Evolutionary conservation across 2,797 vertebrate genomes (phyloP), one percentile per base, ranked within the genome.

Genomic region (Clarias pachynema): DNA sequence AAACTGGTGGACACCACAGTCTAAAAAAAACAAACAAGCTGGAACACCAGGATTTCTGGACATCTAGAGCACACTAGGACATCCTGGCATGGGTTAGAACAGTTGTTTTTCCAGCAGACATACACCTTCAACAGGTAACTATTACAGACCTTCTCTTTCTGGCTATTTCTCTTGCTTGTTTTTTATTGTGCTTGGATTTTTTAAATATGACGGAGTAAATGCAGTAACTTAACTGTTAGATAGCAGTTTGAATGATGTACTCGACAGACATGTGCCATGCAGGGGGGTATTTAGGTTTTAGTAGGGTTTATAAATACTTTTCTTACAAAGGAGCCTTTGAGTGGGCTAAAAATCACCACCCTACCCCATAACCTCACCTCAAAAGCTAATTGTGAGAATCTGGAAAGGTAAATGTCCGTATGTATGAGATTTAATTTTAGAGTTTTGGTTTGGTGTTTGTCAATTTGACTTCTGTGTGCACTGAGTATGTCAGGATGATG

Each of bases 311-410:
- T 59, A 34, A 59, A 10, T 20, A 57, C 9, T 5, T 77, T 59
- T 31, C 29, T 2, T 24, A 59, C 74, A 78, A 60, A 59, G 74
- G 24, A 59, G 9, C 10, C 56, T 34, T 59, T 78, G 56, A 37
- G 74, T 34, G 26, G 59, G 29, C 34, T 12, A 5, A 73, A 73
- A 59, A 60, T 59, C 74, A 78, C 66, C 14, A 10, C 18, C 34
- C 68, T 7, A 70, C 24, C 2, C 22, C 74, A 34, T n/a, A n/a
- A 9, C 34, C 68, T 12, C 40, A 73, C 70, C 14, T 78, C 29
- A 60, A 59, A 29, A 22, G 74, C 44, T 53, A n/a, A 73, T 18
- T 77, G 74, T 77, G 49, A 34, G 26, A 57, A 59, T 59, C 74
- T 5, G 2, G 9, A 60, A 78, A 59, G 56, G 26, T 59, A 59